Percentiles rank a stretch among this genome's conserved stretches.
Evolutionary conservation across 2,888 invertebrate species (phyloP).

Genomic region (Reticulitermes lucifugus): DNA sequence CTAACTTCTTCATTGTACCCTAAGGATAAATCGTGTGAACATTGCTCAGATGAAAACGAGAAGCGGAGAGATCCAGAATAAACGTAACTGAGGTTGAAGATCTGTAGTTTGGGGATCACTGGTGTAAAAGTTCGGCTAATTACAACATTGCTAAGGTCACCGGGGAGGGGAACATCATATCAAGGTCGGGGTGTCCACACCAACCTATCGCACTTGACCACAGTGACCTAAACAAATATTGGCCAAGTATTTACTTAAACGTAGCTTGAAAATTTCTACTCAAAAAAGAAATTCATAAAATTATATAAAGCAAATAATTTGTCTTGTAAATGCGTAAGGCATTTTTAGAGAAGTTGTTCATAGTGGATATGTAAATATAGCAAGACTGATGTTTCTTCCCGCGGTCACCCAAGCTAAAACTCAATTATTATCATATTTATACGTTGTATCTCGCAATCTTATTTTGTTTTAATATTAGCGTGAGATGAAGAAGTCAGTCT

Average conservation of each 20-base stretch:
- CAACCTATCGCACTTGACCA: neutral
- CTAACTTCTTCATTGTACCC: neutral
- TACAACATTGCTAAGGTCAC: neutral
- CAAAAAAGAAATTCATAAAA: neutral
- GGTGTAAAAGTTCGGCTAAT: neutral
- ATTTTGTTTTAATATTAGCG: neutral
- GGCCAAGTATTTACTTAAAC: neutral
- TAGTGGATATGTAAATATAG: constrained; percentile 2
- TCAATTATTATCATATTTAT: neutral
- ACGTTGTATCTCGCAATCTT: neutral
- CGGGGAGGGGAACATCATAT: neutral
- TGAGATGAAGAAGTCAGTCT: no score
- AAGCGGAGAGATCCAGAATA: neutral
- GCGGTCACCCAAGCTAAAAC: constrained; percentile 8
- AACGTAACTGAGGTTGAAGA: neutral
- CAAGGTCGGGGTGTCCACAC: neutral
- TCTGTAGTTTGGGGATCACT: neutral
- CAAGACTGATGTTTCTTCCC: neutral
- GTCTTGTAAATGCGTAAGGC: neutral
- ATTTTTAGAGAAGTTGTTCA: neutral
- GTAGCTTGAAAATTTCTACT: neutral
- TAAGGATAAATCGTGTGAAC: neutral
- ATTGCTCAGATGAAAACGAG: neutral
- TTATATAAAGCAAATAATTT: neutral
- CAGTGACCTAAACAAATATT: neutral